Evolutionary conservation across 2,797 vertebrate genomes (phyloP).

Genomic region (Platalea minor): DNA sequence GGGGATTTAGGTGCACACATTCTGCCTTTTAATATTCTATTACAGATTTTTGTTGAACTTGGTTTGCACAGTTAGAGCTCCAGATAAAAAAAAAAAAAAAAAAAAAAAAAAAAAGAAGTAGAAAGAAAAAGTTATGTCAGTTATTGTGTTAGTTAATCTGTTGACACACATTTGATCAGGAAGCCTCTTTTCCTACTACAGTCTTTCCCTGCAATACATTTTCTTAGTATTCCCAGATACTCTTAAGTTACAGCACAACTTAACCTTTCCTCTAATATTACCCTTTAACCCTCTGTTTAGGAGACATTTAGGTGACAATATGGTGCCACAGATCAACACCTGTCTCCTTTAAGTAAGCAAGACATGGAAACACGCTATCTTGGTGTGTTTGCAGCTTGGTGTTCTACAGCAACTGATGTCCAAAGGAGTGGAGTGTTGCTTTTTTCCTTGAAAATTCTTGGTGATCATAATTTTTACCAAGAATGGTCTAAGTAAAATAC

Average conservation of each 20-base stretch:
- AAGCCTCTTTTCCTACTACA: not conserved
- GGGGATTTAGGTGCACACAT: not conserved
- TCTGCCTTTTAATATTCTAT: not conserved
- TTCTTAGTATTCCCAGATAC: not conserved
- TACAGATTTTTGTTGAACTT: not conserved
- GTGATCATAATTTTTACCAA: not conserved
- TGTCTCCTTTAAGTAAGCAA: not conserved
- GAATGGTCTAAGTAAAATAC: not conserved
- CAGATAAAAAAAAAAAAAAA: not conserved
- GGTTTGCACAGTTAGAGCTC: not conserved
- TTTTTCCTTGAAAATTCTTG: not conserved
- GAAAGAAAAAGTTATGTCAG: not conserved
- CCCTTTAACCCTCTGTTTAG: not conserved
- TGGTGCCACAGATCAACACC: not conserved
- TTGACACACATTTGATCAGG: rapidly evolving
- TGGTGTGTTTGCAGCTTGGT: not conserved
- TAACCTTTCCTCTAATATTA: not conserved
- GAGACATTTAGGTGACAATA: not conserved
- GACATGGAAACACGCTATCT: not conserved
- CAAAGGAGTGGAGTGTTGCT: not conserved
- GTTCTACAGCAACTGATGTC: not conserved
- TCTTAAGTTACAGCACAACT: not conserved
- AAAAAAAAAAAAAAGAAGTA: not conserved
- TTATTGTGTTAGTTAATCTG: not conserved
- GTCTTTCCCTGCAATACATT: not conserved